Conservation (phyloP, 2,797 vertebrate species). For the Furcifer pardalis region DNA sequence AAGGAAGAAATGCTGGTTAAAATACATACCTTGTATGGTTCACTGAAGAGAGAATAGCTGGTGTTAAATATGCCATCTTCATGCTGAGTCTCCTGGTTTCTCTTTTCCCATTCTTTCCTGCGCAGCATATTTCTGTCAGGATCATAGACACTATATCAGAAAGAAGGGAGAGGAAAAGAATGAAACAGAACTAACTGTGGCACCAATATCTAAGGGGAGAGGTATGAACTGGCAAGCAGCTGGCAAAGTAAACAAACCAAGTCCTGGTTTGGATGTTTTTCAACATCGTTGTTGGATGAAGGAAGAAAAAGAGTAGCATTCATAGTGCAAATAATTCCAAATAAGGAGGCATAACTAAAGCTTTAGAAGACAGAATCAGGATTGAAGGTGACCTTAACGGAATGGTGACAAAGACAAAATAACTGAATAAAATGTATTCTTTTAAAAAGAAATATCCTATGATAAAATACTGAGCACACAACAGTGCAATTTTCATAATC, state of each 20-base stretch:
- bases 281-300: no score
- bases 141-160: constrained; percentile 76
- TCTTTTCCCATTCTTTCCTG: constrained; percentile 81
- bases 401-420: no score
- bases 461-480: no score
- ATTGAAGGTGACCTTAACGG: no score
- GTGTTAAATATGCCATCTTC: constrained; percentile 73
- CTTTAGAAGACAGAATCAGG: no score
- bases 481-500: no score
- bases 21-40: constrained; percentile 81
- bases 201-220: constrained; percentile 12
- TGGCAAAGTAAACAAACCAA: constrained; percentile 59
- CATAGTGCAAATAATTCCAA: no score
- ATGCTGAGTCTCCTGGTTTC: constrained; percentile 80
- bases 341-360: no score
- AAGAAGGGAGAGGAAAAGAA: constrained; percentile 53
- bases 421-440: no score
- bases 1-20: neutral
- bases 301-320: no score
- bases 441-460: no score
- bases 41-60: constrained; percentile 82
- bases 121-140: constrained; percentile 80
- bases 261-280: no score
- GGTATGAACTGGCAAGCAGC: constrained; percentile 57
- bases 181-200: constrained; percentile 40